phyloP scores from a whole-genome alignment of 2,888 invertebrate species.

The Horisme vitalbata region DNA sequence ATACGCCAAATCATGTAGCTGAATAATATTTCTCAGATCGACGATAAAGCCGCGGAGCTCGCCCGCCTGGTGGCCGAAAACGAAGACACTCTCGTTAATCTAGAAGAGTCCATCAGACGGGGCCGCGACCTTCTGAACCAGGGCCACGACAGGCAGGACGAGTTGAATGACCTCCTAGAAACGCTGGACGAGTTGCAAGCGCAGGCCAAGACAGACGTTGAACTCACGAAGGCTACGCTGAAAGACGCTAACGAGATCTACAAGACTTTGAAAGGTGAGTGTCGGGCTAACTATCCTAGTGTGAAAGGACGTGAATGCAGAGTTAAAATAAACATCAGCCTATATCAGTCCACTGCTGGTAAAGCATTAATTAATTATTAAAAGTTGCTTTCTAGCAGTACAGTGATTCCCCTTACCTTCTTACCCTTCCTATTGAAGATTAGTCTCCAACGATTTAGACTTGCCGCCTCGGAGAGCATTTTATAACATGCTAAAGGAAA shows the following conservation, averaged over 20 bases:
- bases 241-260: slow-evolving; percentile 55
- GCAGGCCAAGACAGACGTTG: slow-evolving; percentile 92
- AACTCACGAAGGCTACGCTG: slow-evolving; percentile 86
- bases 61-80: slow-evolving; percentile 79
- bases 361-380: too few species aligned
- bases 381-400: too few species aligned
- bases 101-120: slow-evolving; percentile 85
- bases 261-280: slow-evolving; percentile 47
- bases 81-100: slow-evolving; percentile 81
- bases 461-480: too few species aligned
- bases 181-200: slow-evolving; percentile 89
- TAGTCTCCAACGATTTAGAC: too few species aligned
- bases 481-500: too few species aligned
- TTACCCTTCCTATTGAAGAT: too few species aligned
- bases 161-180: slow-evolving; percentile 90
- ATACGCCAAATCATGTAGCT: too few species aligned
- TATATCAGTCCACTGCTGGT: too few species aligned
- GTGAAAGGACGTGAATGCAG: too few species aligned
- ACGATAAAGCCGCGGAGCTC: slow-evolving; percentile 70
- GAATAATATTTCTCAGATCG: slow-evolving; percentile 74
- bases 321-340: too few species aligned
- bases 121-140: slow-evolving; percentile 87
- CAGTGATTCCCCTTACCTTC: too few species aligned
- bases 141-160: slow-evolving; percentile 84
- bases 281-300: slow-evolving; percentile 49